Conservation (phyloP, 1,140 invertebrate species). For the Bemisia tabaci region DNA sequence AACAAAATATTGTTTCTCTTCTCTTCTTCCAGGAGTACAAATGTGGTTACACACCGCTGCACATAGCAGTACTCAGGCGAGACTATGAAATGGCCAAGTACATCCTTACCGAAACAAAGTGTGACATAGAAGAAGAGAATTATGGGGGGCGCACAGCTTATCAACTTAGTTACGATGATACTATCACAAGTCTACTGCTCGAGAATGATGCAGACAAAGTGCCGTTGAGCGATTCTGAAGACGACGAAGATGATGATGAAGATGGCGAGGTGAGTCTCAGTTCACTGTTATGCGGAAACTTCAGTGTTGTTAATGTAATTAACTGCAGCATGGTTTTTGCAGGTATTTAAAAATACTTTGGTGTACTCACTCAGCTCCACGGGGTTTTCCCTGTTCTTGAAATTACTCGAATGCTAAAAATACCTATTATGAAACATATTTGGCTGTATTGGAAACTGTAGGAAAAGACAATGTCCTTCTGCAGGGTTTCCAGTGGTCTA, state of each 20-base stretch:
- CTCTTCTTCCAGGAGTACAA: conserved; percentile 15
- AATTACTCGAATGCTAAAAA: background rate
- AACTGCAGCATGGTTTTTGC: background rate
- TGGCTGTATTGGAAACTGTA: background rate
- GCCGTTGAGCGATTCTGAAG: background rate
- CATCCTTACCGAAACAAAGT: background rate
- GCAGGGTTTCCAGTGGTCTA: too few relatives aligned
- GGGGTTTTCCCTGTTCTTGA: background rate
- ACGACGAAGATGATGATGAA: background rate
- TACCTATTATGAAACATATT: background rate
- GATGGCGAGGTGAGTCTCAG: background rate
- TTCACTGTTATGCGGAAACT: too few relatives aligned
- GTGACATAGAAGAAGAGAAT: background rate
- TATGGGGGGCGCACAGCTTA: background rate
- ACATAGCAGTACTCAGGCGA: conserved; percentile 14
- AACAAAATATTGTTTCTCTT: too few relatives aligned
- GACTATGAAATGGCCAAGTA: conserved; percentile 8
- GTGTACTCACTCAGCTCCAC: background rate
- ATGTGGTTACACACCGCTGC: conserved; percentile 13
- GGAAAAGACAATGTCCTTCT: too few relatives aligned
- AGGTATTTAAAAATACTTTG: background rate
- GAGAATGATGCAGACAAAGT: background rate
- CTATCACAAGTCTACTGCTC: background rate
- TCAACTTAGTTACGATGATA: background rate
- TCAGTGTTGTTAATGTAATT: too few relatives aligned